These are phyloP conservation scores for Wiebesia pumilae DNA, from an alignment of 1,140 invertebrate species.

Conservation along the genomic window DNA sequence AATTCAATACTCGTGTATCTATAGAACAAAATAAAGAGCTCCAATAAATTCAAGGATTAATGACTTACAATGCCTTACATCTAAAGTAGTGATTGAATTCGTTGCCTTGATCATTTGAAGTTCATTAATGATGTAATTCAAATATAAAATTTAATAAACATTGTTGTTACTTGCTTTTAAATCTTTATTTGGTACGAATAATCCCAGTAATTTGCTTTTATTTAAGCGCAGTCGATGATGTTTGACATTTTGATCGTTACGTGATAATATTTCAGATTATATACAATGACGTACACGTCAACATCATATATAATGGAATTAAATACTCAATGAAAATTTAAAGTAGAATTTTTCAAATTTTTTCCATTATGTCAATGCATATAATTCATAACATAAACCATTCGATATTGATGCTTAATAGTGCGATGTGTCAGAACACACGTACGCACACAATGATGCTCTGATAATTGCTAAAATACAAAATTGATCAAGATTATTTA, in stretches of 20 bases:
- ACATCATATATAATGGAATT: neutral
- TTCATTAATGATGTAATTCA: too few species aligned
- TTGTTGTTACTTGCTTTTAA: neutral
- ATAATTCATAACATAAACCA: neutral
- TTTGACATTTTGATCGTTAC: slow-evolving; percentile 17
- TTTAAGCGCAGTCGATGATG: neutral
- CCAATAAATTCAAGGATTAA: too few species aligned
- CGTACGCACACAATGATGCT: neutral
- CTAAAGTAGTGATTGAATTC: too few species aligned
- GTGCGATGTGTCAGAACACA: neutral
- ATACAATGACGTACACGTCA: neutral
- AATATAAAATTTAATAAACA: too few species aligned
- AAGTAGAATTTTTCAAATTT: slow-evolving; percentile 12
- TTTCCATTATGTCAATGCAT: neutral
- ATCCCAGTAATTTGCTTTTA: neutral
- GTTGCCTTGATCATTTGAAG: too few species aligned
- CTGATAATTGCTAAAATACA: neutral
- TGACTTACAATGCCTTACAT: too few species aligned
- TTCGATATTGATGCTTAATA: neutral
- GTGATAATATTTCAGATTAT: neutral
- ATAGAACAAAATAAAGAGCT: too few species aligned
- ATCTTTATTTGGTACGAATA: neutral
- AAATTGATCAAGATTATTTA: neutral
- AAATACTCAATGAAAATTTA: neutral
- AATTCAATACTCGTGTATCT: too few species aligned